Evolutionary conservation across 2,113 vertebrate species (phyloP), one percentile per base, ranked within the genome.

Genomic region (Pelvicachromis taeniatus): DNA sequence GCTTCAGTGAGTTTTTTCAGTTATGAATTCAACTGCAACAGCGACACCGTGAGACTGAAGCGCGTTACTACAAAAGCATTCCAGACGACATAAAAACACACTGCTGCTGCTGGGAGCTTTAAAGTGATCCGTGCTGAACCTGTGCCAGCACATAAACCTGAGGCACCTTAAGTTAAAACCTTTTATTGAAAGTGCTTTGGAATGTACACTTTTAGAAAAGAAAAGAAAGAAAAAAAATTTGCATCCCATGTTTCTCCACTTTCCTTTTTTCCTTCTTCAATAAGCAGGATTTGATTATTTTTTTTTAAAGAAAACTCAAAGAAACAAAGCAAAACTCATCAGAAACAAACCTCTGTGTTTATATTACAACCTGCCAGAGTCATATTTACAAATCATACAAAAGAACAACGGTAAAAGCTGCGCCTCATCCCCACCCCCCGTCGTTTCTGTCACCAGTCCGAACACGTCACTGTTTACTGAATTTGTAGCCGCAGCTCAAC

Each of bases 361-460:
- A 91, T 93, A 83, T 93, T 89, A 92, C 95, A 95, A 91, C 84
- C 89, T 88, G 59, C 81, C 79, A 85, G n/a, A 80, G 80, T 56
- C 45, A 63, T 96, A 96, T 96, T 95, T 96, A 96, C 95, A 96
- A 91, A 91, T 89, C 87, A 93, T 95, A 95, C 94, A 96, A 96
- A 94, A 91, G 61, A 89, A 79, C 26, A 19, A 42, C 31, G 84
- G 65, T 88, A 86, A 91, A 92, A 88, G 82, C 80, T 83, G 78
- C 4, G 5, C 59, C 45, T 77, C 77, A 8, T 55, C 38, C 4
- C 45, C 3, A 4, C 54, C 82, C 82, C 80, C 59, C 52, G 2
- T 53, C 23, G 29, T 80, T 89, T 84, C 80, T 79, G 40, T 33
- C 70, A 23, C 65, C 33, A 80, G 58, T 84, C 87, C 83, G 54